Base-by-base conservation (phyloP, 37 sponge, comb jelly and placozoan species). In the Diacarnus erythraeanus region DNA sequence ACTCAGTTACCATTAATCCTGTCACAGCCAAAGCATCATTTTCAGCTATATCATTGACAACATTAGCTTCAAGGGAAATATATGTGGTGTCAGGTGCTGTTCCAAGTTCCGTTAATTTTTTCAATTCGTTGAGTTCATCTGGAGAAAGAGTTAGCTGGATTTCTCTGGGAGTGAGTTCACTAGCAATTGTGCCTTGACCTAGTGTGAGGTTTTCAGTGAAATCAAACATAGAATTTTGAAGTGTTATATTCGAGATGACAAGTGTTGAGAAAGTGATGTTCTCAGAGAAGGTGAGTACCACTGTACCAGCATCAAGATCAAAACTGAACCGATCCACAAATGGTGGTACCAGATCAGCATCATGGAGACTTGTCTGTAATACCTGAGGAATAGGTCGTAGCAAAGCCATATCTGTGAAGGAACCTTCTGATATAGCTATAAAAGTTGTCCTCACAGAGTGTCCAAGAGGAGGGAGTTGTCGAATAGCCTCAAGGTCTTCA, bases 291-390 rank as follows among this genome's bases (percentile, higher is more conserved):
- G 88, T 87, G 43, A 96, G 79, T 33, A 68, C 34, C 22, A 96
- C 4, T 4, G 29, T 38, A 17, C 87, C 93, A 8, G 21, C 26
- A 47, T 96, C 66, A 47, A 87, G 41, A 43, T 96, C 91, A 56
- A 96, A 65, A 3, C 37, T 65, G 70, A 90, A 96, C 1, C 69
- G 27, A 29, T 66, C 69, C 38, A 93, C 78, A 21, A 22, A 71
- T 37, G 96, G 96, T 77, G 89, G 93, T 12, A 87, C 83, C 0
- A 92, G 72, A 76, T 96, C 96, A 59, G 93, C 90, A 61, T 74
- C 74, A 71, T 90, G 86, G 15, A 39, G 73, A 30, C 39, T 34
- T 0, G 87, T 88, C 17, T 9, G 51, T 30, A 59, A 54, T 25
- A 79, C 85, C 41, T 88, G 81, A 0, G 77, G 69, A 20, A 64